A percentile compares a stretch with the other conserved stretches of the same genome.
phyloP scores from a whole-genome alignment of 1,140 invertebrate species.

The Camponotus vicinus region DNA sequence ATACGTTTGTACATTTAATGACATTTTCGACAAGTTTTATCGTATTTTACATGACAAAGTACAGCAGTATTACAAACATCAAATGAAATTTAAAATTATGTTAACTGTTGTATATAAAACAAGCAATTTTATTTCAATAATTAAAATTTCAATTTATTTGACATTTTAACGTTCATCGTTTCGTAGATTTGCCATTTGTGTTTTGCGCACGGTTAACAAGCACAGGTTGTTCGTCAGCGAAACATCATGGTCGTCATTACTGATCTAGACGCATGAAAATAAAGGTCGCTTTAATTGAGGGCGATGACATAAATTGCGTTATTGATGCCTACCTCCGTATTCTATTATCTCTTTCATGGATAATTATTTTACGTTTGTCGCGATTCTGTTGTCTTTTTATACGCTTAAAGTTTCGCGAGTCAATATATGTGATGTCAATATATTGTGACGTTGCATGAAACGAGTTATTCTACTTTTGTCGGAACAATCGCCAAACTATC shows the following conservation, averaged over 20 bases:
- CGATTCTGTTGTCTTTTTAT: conserved; percentile 1
- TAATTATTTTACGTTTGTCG: conserved; percentile 12
- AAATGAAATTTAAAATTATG: no score
- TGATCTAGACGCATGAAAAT: neutral
- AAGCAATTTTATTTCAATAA: neutral
- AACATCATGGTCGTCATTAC: neutral
- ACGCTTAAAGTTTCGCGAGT: neutral
- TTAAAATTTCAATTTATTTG: conserved; percentile 1
- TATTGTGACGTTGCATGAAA: conserved; percentile 8
- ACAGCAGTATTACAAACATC: neutral
- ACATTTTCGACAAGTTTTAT: neutral
- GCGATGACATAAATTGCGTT: conserved; percentile 30
- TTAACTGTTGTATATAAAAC: neutral
- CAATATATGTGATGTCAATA: neutral
- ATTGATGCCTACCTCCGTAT: neutral
- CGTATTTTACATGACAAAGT: neutral
- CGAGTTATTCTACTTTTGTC: neutral
- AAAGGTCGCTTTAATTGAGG: conserved; percentile 50
- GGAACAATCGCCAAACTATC: neutral
- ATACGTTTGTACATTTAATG: neutral
- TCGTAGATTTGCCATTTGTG: neutral
- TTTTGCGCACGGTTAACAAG: neutral
- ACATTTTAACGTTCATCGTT: neutral
- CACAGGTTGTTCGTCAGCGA: neutral
- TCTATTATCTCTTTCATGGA: neutral